phyloP scores from a whole-genome alignment of 2,888 invertebrate genomes.

The Hymenopus coronatus region DNA sequence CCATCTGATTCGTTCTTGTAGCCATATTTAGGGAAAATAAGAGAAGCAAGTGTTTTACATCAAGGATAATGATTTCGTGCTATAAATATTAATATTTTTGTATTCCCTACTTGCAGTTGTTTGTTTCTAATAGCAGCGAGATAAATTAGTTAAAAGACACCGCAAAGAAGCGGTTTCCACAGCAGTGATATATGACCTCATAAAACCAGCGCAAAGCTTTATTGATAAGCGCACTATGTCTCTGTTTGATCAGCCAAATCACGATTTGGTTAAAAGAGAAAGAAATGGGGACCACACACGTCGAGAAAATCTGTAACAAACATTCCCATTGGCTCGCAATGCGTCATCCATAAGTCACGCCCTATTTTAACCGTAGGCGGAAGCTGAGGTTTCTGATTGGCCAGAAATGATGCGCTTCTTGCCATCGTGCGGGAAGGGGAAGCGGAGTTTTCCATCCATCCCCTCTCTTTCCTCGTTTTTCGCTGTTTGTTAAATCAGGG shows the following conservation, averaged over 20 bases:
- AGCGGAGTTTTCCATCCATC: background rate
- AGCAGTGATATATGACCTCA: too few species aligned
- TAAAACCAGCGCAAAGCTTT: background rate
- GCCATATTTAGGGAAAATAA: too few species aligned
- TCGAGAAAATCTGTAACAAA: conserved; percentile 9
- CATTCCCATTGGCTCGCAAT: background rate
- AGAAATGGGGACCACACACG: conserved; percentile 22
- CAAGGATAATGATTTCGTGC: too few species aligned
- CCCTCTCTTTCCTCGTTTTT: background rate
- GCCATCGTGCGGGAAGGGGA: background rate
- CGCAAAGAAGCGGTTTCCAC: background rate
- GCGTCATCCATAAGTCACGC: conserved; percentile 3
- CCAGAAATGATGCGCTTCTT: background rate
- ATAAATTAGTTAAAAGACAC: background rate
- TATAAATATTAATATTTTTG: background rate
- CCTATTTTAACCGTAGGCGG: conserved; percentile 12
- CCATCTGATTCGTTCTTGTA: too few species aligned
- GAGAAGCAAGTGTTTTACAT: too few species aligned
- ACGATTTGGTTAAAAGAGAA: background rate
- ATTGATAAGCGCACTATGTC: background rate
- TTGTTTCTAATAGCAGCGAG: background rate
- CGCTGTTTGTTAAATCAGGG: background rate
- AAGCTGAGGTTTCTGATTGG: background rate
- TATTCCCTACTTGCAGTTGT: background rate
- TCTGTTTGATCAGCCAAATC: conserved; percentile 17